A percentile compares a stretch with the other conserved stretches of the same genome.
Evolutionary conservation across 2,888 invertebrate genomes (phyloP).

Genomic region (Coleophora deauratella): DNA sequence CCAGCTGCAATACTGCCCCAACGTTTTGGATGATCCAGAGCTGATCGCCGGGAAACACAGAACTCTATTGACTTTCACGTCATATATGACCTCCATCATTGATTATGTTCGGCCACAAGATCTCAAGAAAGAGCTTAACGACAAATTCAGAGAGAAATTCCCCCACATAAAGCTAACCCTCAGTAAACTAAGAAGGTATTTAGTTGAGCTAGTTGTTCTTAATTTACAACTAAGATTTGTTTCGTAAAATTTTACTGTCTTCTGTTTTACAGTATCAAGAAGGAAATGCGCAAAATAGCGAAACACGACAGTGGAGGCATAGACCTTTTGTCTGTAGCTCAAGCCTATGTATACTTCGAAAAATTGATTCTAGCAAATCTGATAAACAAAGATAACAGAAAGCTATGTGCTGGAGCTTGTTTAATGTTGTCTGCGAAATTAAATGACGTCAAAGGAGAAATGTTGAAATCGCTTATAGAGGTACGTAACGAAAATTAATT

Average conservation of each 20-base stretch:
- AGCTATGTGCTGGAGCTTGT: slow-evolving; percentile 96
- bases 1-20: slow-evolving; percentile 85
- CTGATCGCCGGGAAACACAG: slow-evolving; percentile 91
- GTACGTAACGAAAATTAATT: slow-evolving; percentile 51
- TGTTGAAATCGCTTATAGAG: slow-evolving; percentile 90
- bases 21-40: slow-evolving; percentile 94
- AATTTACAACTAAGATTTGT: slow-evolving; percentile 1
- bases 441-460: slow-evolving; percentile 95
- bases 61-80: slow-evolving; percentile 89
- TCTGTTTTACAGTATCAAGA: slow-evolving; percentile 81
- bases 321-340: slow-evolving; percentile 94
- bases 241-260: too few species aligned
- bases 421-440: slow-evolving; percentile 95
- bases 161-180: slow-evolving; percentile 95
- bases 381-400: slow-evolving; percentile 96
- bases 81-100: slow-evolving; percentile 95
- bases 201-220: not conserved
- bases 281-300: slow-evolving; percentile 95
- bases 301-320: slow-evolving; percentile 85
- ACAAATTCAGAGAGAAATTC: slow-evolving; percentile 96
- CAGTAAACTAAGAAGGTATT: slow-evolving; percentile 94
- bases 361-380: slow-evolving; percentile 93
- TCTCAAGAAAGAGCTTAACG: slow-evolving; percentile 96
- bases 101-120: slow-evolving; percentile 97
- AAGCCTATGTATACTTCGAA: slow-evolving; percentile 99